Evolutionary conservation across 2,113 vertebrate genomes (phyloP), one percentile per base, ranked within the genome.

Genomic region (Oxyura jamaicensis): DNA sequence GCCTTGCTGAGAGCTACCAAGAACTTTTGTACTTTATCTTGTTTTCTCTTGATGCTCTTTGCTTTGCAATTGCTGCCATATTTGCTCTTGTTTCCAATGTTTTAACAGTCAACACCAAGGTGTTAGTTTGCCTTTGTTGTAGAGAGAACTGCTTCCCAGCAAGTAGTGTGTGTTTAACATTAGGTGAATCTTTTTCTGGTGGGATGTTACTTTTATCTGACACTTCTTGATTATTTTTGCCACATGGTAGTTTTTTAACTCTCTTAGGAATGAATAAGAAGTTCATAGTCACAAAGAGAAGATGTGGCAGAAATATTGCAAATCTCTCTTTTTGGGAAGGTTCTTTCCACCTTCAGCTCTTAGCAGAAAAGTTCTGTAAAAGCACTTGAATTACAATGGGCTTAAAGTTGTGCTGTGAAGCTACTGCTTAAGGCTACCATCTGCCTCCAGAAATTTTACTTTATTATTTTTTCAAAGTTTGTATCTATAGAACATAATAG

Each of bases 1-100:
- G 98, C 98, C 98, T 98, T 97, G 98, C 98, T 98, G 98, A 98
- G 98, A 98, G 97, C 98, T 97, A 98, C 97, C 98, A 97, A 98
- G 97, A 98, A 98, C 97, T 98, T 98, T 97, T 97, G 97, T 98
- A 98, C 97, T 98, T 98, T 96, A 98, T 98, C 97, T 98, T 98
- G 97, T 97, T 98, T 97, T 96, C 97, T 97, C 96, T 95, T 95
- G 96, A 97, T 97, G 97, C 96, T 98, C 97, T 96, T 97, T 96
- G 96, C 97, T 95, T 97, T 96, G 97, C 97, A 95, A 50, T 95
- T 95, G 95, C 98, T 97, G 96, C 98, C 97, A 97, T 97, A 88
- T 97, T 97, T 97, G 97, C 96, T 97, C 92, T 91, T 50, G 86
- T 97, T 97, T 93, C 96, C 91, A 55, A 3, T 20, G 36, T 87